Evolutionary conservation across 2,113 vertebrate species (phyloP).

Genomic region (Thoracochromis brauschi): DNA sequence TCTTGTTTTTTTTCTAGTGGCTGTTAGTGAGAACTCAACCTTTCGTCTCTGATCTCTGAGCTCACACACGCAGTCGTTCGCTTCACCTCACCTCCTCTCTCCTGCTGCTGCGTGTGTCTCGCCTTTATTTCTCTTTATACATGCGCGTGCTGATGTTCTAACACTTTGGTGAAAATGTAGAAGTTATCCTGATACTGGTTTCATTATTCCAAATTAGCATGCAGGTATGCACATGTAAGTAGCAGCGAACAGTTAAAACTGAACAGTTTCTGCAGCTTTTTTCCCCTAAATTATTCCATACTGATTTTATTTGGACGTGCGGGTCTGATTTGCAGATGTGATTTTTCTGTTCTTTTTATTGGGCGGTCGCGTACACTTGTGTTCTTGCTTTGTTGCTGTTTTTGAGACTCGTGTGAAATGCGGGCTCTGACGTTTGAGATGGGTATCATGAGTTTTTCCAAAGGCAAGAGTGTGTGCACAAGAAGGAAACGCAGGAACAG

Average conservation of each 20-base stretch:
- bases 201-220: not conserved
- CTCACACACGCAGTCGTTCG: not conserved
- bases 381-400: not conserved
- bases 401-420: not conserved
- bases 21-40: constrained; percentile 46
- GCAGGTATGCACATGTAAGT: not conserved
- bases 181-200: not conserved
- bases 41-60: constrained; percentile 25
- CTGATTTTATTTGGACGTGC: not conserved
- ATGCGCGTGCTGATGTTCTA: not conserved
- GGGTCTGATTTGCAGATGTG: not conserved
- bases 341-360: not conserved
- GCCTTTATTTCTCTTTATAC: not conserved
- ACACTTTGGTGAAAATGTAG: not conserved
- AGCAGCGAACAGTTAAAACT: not conserved
- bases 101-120: not conserved
- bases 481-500: not conserved
- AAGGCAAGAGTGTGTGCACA: not conserved
- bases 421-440: not conserved
- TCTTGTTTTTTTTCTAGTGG: not conserved
- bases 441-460: not conserved
- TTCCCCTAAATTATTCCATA: not conserved
- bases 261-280: not conserved
- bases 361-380: not conserved
- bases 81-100: not conserved